phyloP scores from a whole-genome alignment of 1,140 invertebrate species.

The Marisa cornuarietis region DNA sequence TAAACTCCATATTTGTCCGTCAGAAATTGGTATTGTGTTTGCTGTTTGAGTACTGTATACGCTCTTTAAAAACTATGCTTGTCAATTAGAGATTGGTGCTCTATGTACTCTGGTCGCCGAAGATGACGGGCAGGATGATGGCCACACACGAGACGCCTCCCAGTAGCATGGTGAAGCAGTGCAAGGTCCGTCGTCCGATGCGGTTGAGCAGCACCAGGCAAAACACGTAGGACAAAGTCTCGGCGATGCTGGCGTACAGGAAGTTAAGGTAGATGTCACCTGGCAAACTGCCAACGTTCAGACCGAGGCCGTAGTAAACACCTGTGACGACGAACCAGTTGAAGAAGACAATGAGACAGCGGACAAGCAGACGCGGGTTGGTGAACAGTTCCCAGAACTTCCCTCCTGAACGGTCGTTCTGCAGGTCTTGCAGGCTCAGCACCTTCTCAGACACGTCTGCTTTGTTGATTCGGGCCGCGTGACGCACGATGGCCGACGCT shows the following conservation, averaged over 20 bases:
- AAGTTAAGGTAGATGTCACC: slow-evolving; percentile 60
- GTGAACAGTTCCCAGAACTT: slow-evolving; percentile 38
- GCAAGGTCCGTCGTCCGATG: slow-evolving; percentile 43
- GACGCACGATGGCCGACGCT: slow-evolving; percentile 41
- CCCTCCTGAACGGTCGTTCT: slow-evolving; percentile 20
- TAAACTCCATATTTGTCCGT: no score
- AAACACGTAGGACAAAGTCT: slow-evolving; percentile 73
- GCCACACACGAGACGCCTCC: slow-evolving; percentile 48
- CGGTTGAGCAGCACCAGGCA: slow-evolving; percentile 44
- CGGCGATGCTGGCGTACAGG: slow-evolving; percentile 73
- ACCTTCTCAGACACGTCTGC: slow-evolving; percentile 16
- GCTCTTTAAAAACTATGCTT: no score
- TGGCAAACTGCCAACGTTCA: slow-evolving; percentile 49
- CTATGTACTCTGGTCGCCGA: slow-evolving; percentile 38
- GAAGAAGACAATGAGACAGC: slow-evolving; percentile 39
- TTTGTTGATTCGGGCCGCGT: slow-evolving; percentile 41
- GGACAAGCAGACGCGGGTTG: slow-evolving; percentile 18
- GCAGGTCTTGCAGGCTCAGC: slow-evolving; percentile 7
- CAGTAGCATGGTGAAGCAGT: slow-evolving; percentile 47
- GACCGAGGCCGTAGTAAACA: slow-evolving; percentile 69
- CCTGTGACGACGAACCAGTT: slow-evolving; percentile 50
- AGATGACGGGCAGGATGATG: slow-evolving; percentile 46
- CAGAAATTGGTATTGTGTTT: no score
- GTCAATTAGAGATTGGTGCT: not conserved
- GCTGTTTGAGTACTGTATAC: no score